Evolutionary conservation across 2,888 invertebrate species (phyloP), one percentile per base, ranked within the genome.

Genomic region (Drosophila mettleri): DNA sequence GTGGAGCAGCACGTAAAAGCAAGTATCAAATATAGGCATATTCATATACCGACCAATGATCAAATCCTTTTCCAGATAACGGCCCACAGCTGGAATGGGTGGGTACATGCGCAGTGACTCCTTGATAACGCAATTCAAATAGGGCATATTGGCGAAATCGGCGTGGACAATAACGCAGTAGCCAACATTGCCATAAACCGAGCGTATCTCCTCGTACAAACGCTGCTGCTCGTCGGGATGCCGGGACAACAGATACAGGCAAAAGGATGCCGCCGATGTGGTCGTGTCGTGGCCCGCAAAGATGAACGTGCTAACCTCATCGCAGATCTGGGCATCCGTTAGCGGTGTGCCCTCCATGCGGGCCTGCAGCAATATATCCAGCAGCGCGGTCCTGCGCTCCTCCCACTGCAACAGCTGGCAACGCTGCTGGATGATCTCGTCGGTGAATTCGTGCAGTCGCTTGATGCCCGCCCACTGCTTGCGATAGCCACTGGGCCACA

Each of bases 281-380:
- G 91, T 92, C 2, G 92, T 92, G 33, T 92, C 92, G 54, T 92
- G 92, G 2, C 92, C 92, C 53, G 94, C 95, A 90, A 96, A 96
- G 94, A 95, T 94, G 80, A 96, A 95, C 0, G 96, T 96, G 76
- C 95, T 94, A 0, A 95, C 95, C 92, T 96, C 95, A 85, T 95
- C 95, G 48, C 94, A 92, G 20, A 96, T 93, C 60, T 94, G 93
- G 16, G 93, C 91, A 62, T 94, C 93, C 0, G 93, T 93, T 51
- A 96, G 91, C 9, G 93, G 93, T 58, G 93, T 80, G 0, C 94
- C 94, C 46, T 94, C 93, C 9, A 93, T 90, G 70, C 93, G 93
- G 0, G 94, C 92, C 54, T 94, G 92, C 18, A 96, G 87, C 7
- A 96, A 90, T 7, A 95, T 91, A 92, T 96, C 96, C 81, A 96